These are phyloP conservation scores for Trichechus manatus DNA, from an alignment of 2,113 vertebrate species.

Conservation along the genomic window DNA sequence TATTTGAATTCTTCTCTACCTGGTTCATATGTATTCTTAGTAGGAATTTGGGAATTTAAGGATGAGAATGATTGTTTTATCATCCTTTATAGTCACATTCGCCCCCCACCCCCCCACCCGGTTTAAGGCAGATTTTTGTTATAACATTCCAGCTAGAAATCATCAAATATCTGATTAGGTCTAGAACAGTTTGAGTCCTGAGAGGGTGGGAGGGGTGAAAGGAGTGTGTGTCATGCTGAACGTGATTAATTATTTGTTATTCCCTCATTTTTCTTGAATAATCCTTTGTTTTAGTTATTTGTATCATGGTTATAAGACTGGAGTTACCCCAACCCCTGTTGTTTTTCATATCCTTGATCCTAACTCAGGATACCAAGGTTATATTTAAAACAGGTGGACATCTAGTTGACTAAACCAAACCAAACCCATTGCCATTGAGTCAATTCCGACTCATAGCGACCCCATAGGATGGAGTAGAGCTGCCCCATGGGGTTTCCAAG, in stretches of 20 bases:
- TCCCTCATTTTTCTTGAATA: neutral
- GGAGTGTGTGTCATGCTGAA: neutral
- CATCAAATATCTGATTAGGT: no score
- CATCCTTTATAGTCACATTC: neutral
- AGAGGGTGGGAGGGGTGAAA: neutral
- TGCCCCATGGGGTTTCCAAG: no score
- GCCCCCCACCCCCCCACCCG: neutral
- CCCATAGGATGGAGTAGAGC: no score
- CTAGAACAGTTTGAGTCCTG: neutral
- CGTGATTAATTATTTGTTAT: neutral
- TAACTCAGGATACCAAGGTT: neutral
- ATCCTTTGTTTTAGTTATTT: neutral
- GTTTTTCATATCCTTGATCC: neutral
- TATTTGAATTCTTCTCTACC: neutral
- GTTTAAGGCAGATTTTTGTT: constrained; percentile 11
- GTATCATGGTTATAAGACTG: neutral
- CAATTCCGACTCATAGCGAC: no score
- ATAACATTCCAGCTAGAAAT: neutral
- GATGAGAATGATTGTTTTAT: neutral
- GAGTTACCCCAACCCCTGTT: no score
- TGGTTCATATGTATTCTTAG: constrained; percentile 10
- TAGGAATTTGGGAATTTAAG: constrained; percentile 14
- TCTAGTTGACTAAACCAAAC: neutral
- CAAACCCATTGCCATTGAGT: no score
- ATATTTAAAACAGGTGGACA: neutral